Evolutionary conservation across 2,113 vertebrate species (phyloP), one percentile per base, ranked within the genome.

Genomic region (Psilopsiagon aurifrons): DNA sequence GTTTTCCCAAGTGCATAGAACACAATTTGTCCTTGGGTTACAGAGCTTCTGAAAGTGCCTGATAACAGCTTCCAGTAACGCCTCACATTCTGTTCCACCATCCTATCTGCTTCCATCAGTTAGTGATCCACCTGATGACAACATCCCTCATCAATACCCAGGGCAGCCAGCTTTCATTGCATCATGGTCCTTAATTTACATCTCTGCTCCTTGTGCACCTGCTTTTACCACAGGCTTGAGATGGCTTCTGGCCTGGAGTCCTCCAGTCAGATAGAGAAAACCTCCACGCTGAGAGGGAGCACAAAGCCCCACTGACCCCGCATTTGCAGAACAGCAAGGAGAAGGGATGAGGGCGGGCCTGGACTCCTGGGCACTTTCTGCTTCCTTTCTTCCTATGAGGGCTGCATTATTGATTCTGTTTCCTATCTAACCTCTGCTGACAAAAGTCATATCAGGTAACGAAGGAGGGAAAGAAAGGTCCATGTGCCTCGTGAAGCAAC

Each of bases 241-340:
- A 18, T 3, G 25, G 28, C 43, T 77, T 67, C 59, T 44, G 51
- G 64, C 13, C 75, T 82, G 81, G 70, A 89, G 59, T 28, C 27
- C 43, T 69, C 29, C 41, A 55, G 39, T 16, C 74, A 66, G 28
- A 68, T 0, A 31, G 28, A 67, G 52, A 37, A 46, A 82, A 59
- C 4, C 8, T 23, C 57, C 55, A 31, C 0, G 2, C 13, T 49
- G 31, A 84, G 49, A 54, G 31, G 55, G 39, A 76, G 8, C 54
- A 46, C 51, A 62, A 60, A 85, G 62, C 47, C 60, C 29, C 63
- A 1, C 17, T 39, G 57, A 54, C 18, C 31, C 19, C 13, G 2
- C 1, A 4, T 27, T 25, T 22, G 17, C 39, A 35, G 60, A 74
- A n/a, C 0, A 2, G 11, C 19, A 29, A 62, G n/a, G 35, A 62